Percentiles rank a stretch among this genome's conserved stretches.
These are phyloP conservation scores for Melinopterus prodromus DNA, from an alignment of 2,888 invertebrate species.

Conservation along the genomic window DNA sequence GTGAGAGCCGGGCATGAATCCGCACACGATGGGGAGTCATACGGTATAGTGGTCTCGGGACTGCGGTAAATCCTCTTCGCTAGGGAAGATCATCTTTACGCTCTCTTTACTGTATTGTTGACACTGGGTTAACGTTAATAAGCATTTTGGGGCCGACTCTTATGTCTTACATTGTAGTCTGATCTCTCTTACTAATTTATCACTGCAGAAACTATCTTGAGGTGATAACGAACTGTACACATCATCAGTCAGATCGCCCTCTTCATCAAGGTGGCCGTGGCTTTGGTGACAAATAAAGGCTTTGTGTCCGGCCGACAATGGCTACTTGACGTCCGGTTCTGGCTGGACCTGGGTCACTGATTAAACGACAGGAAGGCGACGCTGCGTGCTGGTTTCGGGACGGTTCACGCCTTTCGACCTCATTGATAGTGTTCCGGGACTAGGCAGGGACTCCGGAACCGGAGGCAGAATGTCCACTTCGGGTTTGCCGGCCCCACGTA, in stretches of 20 bases:
- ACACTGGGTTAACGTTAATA: too few relatives aligned
- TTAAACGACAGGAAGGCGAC: constrained; percentile 46
- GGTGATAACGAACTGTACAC: constrained; percentile 31
- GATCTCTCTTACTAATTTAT: too few relatives aligned
- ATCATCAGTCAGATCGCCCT: constrained; percentile 54
- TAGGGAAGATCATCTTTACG: too few relatives aligned
- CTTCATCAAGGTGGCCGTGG: constrained; percentile 54
- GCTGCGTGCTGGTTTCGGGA: not conserved
- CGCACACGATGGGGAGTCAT: too few relatives aligned
- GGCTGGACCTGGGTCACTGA: constrained; percentile 45
- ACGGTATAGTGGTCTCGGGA: too few relatives aligned
- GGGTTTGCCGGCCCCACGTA: too few relatives aligned
- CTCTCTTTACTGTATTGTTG: too few relatives aligned
- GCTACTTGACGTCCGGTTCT: constrained; percentile 56
- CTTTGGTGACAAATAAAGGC: constrained; percentile 57
- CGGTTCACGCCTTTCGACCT: not conserved
- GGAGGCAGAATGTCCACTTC: not conserved
- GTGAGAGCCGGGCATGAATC: too few relatives aligned
- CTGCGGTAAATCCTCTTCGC: too few relatives aligned
- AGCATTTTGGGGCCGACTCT: too few relatives aligned
- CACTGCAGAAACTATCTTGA: too few relatives aligned
- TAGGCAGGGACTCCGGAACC: not conserved
- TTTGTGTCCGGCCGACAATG: constrained; percentile 55
- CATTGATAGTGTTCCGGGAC: not conserved
- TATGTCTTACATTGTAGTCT: too few relatives aligned